These are phyloP conservation scores for Brienomyrus brachyistius DNA, from an alignment of 2,113 vertebrate species.

Conservation along the genomic window DNA sequence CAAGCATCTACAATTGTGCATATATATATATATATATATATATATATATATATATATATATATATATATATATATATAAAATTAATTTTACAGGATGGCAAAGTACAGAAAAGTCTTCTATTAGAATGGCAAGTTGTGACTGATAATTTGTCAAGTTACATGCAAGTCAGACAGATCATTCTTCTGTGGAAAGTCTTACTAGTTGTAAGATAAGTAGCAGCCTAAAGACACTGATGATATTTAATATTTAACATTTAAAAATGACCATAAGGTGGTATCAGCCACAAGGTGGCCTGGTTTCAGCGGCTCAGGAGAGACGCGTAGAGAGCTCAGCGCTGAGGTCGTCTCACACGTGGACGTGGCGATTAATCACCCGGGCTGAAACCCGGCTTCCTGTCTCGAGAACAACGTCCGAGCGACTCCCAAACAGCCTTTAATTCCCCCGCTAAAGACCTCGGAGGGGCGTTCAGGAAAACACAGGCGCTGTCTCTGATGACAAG, in stretches of 20 bases:
- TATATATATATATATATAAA: background rate
- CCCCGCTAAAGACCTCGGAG: constrained; percentile 40
- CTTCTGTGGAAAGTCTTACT: background rate
- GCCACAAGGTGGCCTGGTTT: background rate
- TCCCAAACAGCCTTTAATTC: constrained; percentile 38
- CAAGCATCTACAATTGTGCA: background rate
- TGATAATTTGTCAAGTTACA: background rate
- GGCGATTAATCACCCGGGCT: constrained; percentile 45
- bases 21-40: background rate
- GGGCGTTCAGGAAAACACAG: constrained; percentile 43
- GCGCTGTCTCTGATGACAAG: constrained; percentile 43
- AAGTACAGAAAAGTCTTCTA: background rate
- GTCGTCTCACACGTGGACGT: background rate
- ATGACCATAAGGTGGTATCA: background rate
- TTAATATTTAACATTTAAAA: background rate
- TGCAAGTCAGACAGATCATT: background rate
- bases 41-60: background rate
- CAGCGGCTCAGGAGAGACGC: background rate
- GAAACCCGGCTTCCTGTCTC: constrained; percentile 42
- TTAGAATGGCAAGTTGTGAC: background rate
- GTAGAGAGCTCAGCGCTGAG: background rate
- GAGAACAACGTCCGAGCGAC: constrained; percentile 26
- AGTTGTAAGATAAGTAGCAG: background rate
- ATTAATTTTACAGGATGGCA: no score
- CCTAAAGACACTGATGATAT: background rate